Evolutionary conservation across 1,140 invertebrate species (phyloP).

Genomic region (Aphidius ervi): DNA sequence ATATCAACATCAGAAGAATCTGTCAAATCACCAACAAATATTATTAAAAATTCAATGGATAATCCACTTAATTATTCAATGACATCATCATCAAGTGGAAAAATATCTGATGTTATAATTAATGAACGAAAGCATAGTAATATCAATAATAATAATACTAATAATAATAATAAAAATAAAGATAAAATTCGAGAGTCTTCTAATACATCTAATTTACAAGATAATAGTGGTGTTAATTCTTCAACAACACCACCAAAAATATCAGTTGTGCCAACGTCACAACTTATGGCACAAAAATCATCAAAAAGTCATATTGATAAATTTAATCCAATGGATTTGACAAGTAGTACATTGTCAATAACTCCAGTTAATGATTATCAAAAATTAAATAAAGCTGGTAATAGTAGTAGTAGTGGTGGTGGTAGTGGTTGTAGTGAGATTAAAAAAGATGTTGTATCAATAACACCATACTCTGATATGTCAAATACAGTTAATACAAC

Average conservation of each 20-base stretch:
- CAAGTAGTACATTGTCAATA: conserved; percentile 43
- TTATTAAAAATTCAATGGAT: conserved; percentile 29
- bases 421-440: conserved; percentile 22
- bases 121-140: conserved; percentile 32
- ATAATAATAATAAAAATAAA: conserved; percentile 40
- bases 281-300: conserved; percentile 38
- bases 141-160: conserved; percentile 29
- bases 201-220: conserved; percentile 21
- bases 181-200: conserved; percentile 30
- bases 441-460: conserved; percentile 46
- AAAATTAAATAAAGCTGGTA: conserved; percentile 30
- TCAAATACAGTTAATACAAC: conserved; percentile 12
- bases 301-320: conserved; percentile 34
- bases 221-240: neutral
- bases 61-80: conserved; percentile 27
- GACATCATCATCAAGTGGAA: conserved; percentile 17
- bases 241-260: conserved; percentile 29
- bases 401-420: neutral
- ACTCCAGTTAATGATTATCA: conserved; percentile 46
- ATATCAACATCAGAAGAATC: conserved; percentile 24
- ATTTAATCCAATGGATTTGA: conserved; percentile 41
- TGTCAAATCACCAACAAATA: conserved; percentile 24
- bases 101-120: conserved; percentile 27
- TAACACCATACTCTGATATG: conserved; percentile 39
- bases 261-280: conserved; percentile 39